phyloP scores from a whole-genome alignment of 2,888 invertebrate genomes.

The Callosobruchus maculatus region DNA sequence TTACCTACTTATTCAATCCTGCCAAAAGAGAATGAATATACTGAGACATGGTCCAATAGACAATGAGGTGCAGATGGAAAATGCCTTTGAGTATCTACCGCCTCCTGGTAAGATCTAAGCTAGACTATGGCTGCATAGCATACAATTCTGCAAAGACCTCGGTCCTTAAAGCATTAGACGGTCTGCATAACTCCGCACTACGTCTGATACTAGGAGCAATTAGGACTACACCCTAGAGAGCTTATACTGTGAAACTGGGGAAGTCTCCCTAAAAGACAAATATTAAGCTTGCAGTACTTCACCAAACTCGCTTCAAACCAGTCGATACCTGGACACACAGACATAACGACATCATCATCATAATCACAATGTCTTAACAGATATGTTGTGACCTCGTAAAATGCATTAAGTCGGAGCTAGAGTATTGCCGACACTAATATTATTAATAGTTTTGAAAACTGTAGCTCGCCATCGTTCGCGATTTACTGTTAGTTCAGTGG shows the following conservation, averaged over 20 bases:
- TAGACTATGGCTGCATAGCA: background rate
- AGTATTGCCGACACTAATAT: too few relatives aligned
- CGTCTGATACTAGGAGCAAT: background rate
- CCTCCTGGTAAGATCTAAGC: background rate
- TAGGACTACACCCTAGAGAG: conserved; percentile 1
- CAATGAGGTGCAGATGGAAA: conserved; percentile 1
- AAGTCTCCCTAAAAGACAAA: background rate
- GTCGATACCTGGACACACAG: too few relatives aligned
- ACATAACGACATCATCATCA: too few relatives aligned
- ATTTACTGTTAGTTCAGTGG: too few relatives aligned
- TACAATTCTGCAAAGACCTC: background rate
- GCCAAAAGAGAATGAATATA: background rate
- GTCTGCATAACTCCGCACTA: background rate
- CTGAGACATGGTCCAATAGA: background rate
- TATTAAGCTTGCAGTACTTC: too few relatives aligned
- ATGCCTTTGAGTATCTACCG: background rate
- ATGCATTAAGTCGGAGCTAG: too few relatives aligned
- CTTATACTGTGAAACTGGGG: background rate
- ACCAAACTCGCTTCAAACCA: too few relatives aligned
- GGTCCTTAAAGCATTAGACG: background rate
- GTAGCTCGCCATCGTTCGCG: too few relatives aligned
- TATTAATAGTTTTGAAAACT: too few relatives aligned
- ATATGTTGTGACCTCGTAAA: too few relatives aligned
- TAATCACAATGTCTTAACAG: too few relatives aligned
- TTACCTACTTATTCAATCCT: background rate